These are phyloP conservation scores for Verasper variegatus DNA, from an alignment of 2,113 vertebrate genomes.

Conservation along the genomic window DNA sequence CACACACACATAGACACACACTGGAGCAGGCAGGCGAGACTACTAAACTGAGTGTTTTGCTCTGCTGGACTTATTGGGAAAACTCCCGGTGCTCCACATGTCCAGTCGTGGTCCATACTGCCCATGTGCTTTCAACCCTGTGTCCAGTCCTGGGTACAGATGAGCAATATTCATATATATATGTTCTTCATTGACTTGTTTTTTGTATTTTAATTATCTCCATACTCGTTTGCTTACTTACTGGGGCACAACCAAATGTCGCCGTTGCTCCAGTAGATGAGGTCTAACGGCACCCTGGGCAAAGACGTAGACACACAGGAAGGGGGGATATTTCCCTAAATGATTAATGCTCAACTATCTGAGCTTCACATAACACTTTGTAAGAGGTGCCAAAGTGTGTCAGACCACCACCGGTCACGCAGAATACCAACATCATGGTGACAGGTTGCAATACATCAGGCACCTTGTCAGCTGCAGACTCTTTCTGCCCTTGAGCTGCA, in stretches of 20 bases:
- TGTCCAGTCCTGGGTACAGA: conserved; percentile 6
- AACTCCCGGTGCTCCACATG: conserved; percentile 8
- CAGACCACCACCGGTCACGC: conserved; percentile 17
- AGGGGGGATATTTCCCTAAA: conserved; percentile 14
- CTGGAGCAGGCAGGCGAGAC: conserved; percentile 24
- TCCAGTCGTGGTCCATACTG: conserved; percentile 11
- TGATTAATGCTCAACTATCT: conserved; percentile 31
- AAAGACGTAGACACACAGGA: conserved; percentile 8
- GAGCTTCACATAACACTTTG: conserved; percentile 31
- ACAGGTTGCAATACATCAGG: not conserved
- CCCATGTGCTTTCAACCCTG: not conserved
- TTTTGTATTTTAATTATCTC: conserved; percentile 2
- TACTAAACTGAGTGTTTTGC: conserved; percentile 28
- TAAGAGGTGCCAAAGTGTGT: conserved; percentile 23
- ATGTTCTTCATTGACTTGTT: conserved; percentile 1
- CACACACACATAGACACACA: conserved; percentile 14
- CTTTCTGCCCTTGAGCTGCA: conserved; percentile 4
- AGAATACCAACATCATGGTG: conserved; percentile 18
- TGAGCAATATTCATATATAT: not conserved
- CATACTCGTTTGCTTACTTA: conserved; percentile 10
- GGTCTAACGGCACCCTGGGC: conserved; percentile 15
- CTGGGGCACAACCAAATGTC: conserved; percentile 9
- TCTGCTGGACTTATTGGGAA: conserved; percentile 33
- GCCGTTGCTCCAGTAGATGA: conserved; percentile 12
- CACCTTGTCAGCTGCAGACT: conserved; percentile 1